Evolutionary conservation across 2,113 vertebrate species (phyloP), one percentile per base, ranked within the genome.

Genomic region (Loxodonta africana): DNA sequence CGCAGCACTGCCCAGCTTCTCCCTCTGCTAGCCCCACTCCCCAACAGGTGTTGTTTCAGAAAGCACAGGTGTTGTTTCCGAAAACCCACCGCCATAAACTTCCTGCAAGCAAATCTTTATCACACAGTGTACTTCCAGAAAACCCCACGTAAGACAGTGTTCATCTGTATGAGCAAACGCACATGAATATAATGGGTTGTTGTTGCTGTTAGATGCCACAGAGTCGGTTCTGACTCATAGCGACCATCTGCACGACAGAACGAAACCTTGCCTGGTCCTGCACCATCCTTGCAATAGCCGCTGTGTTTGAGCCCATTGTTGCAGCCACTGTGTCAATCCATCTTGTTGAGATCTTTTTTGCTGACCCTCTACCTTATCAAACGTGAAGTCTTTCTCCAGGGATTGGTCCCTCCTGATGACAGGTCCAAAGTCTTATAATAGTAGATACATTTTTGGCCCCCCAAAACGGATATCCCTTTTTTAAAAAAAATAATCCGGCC

Each of bases 381-480:
- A 9, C 73, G 9, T 23, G 73, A 37, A 2, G 73, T 74, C 30
- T 37, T 74, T 74, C 73, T 74, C 37, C 73, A 74, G 73, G 37
- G 21, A 41, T 7, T 37, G 21, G 20, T 41, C 37, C 73, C 21
- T 23, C 37, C n/a, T 74, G 73, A 11, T 41, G 41, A 41, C 37
- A 21, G 41, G n/a, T 4, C 21, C 71, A 37, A 41, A 41, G n/a
- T 20, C 41, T 74, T 8, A 26, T 1, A 7, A 46, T 8, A 46
- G 20, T 20, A 91, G 83, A 48, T 65, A 37, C 97, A 98, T 98
- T 98, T 98, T 99, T 98, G 98, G 98, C 98, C 98, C 98, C 98
- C 98, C 98, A 98, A 99, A 99, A 98, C 96, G 88, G 98, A 99
- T 98, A 98, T 95, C 95, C 97, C 98, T 98, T 30, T 62, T 62